These are phyloP conservation scores for Micronycteris hirsuta DNA, from an alignment of 2,113 vertebrate genomes.

Conservation along the genomic window DNA sequence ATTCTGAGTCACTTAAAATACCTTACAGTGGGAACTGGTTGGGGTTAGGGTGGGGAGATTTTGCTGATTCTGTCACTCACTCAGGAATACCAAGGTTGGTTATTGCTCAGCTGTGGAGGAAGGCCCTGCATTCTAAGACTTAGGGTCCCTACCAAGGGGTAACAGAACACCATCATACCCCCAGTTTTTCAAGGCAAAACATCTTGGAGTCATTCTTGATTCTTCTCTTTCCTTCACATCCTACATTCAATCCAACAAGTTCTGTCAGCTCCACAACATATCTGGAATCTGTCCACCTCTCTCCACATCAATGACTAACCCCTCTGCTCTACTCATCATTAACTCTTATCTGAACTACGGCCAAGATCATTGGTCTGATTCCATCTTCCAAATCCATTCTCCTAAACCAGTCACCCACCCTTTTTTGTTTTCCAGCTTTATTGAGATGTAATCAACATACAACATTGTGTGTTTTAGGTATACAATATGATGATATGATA, in stretches of 20 bases:
- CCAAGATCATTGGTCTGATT: background rate
- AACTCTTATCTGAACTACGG: background rate
- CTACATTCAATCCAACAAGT: background rate
- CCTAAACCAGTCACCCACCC: background rate
- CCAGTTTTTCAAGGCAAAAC: background rate
- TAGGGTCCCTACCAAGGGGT: background rate
- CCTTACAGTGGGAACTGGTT: background rate
- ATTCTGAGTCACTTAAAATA: conserved; percentile 1
- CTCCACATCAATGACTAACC: background rate
- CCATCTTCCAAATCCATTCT: background rate
- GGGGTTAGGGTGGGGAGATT: background rate
- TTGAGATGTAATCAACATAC: background rate
- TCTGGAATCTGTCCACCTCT: background rate
- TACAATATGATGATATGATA: background rate
- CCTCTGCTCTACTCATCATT: background rate
- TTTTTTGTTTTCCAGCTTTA: background rate
- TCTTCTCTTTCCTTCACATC: background rate
- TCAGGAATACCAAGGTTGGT: background rate
- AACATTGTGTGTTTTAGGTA: background rate
- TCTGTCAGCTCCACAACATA: background rate
- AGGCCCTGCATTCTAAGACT: background rate
- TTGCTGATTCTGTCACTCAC: background rate
- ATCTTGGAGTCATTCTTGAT: background rate
- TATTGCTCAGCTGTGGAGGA: background rate
- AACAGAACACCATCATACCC: background rate